These are phyloP conservation scores for Trissonchulus latispiculum DNA, from an alignment of 2,888 invertebrate genomes.

Conservation along the genomic window DNA sequence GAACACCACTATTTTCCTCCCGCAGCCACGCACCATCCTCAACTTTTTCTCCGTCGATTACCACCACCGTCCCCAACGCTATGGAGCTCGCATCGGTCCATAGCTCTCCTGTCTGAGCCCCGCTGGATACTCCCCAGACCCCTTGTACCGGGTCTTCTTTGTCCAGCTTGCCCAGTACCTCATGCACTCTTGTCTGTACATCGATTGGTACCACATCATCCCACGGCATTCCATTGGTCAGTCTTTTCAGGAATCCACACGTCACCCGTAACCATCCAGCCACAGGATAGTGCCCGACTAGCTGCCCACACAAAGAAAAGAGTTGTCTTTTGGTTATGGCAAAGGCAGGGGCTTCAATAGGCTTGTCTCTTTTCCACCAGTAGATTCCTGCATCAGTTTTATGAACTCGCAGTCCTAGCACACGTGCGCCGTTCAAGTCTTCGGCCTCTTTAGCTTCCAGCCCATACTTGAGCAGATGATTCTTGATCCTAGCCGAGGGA, in stretches of 20 bases:
- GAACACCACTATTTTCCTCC: neutral
- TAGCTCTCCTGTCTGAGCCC: neutral
- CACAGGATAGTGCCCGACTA: slow-evolving; percentile 9
- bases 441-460: slow-evolving; percentile 1
- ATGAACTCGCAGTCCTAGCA: neutral
- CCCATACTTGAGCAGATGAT: neutral
- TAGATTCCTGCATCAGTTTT: neutral
- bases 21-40: neutral
- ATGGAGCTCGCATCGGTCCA: neutral
- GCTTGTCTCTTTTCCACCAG: neutral
- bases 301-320: neutral
- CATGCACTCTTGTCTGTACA: neutral
- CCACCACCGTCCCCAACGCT: neutral
- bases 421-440: neutral
- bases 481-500: neutral
- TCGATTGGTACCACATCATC: neutral
- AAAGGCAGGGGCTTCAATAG: neutral
- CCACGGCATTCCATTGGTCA: neutral
- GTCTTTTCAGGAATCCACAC: neutral
- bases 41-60: neutral
- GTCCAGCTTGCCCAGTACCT: neutral
- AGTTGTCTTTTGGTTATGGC: neutral
- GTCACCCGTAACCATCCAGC: neutral
- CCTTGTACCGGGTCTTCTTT: neutral
- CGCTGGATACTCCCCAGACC: neutral